Base-by-base conservation (phyloP, 2,888 invertebrate species). In the Nomada fucata region DNA sequence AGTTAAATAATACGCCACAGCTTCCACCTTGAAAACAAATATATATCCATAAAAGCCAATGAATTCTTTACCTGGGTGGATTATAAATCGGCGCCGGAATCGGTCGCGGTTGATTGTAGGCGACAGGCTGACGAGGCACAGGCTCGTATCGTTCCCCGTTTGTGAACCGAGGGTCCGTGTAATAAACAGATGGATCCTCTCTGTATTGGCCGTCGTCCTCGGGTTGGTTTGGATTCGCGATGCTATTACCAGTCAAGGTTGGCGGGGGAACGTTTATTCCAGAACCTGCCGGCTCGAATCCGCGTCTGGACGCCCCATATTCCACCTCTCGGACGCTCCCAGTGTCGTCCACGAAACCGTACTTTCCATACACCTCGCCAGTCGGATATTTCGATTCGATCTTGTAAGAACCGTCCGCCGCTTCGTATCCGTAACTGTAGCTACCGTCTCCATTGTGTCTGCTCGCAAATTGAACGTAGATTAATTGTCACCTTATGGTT, bases 361-460 rank as follows among this genome's bases (percentile, higher is more conserved):
- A 98, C 92, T 98, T 98, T 79, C 98, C 98, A 69, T 96, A 97
- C 0, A 98, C 97, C 90, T 97, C 97, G 0, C 98, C 98, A 63
- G 95, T 96, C 0, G 97, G 95, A 90, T 97, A 97, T 93, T 97
- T 98, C 0, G 97, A 97, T 93, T 98, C 98, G 83, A 98, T 97
- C 94, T 97, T 97, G 94, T 97, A 97, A 67, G 97, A 96, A 13
- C 97, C 97, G 91, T 98, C 98, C 0, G 97, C 98, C 0, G 96
- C 97, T 93, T 98, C 98, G 93, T 97, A 98, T 0, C 97, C 98
- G 91, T 96, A 98, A 89, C 97, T 97, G 94, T 98, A 98, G 15
- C 97, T 97, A 0, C 97, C 97, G 87, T 98, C 97, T 85, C 97
- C 97, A 92, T 97, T 97, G 93, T 97, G 97, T 82, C 96, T 95